Evolutionary conservation across 2,113 vertebrate species (phyloP).

Genomic region (Anhinga rufa): DNA sequence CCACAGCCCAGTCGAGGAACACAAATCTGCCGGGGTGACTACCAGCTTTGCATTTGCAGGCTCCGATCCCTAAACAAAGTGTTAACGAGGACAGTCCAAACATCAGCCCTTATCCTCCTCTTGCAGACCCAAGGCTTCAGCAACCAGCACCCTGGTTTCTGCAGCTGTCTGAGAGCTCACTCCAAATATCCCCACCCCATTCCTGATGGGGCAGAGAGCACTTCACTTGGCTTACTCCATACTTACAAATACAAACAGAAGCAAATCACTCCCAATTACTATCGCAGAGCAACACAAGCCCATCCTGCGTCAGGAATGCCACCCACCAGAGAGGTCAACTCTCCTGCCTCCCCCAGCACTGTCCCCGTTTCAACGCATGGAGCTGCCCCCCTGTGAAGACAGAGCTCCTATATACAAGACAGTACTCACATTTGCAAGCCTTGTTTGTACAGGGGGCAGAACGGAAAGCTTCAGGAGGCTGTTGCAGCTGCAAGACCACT

Average conservation of each 20-base stretch:
- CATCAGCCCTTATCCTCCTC: background rate
- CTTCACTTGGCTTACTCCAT: background rate
- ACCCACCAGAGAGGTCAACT: background rate
- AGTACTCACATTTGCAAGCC: background rate
- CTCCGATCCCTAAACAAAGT: background rate
- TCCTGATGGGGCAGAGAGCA: constrained; percentile 15
- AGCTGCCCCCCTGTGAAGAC: background rate
- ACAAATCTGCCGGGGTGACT: rapidly evolving
- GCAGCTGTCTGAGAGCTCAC: background rate
- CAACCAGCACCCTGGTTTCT: background rate
- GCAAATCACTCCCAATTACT: background rate
- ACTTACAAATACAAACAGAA: background rate
- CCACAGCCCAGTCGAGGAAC: background rate
- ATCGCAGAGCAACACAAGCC: background rate
- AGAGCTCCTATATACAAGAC: background rate
- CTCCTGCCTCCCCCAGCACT: background rate
- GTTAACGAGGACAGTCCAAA: rapidly evolving
- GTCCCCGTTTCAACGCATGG: too few species aligned
- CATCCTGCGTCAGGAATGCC: constrained; percentile 24
- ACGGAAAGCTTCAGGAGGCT: background rate
- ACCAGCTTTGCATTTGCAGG: background rate
- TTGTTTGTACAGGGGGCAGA: background rate
- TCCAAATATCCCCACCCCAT: constrained; percentile 23
- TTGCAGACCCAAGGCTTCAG: background rate
- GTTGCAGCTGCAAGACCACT: background rate